phyloP scores from a whole-genome alignment of 1,140 invertebrate species.

The Euwallacea fornicatus region DNA sequence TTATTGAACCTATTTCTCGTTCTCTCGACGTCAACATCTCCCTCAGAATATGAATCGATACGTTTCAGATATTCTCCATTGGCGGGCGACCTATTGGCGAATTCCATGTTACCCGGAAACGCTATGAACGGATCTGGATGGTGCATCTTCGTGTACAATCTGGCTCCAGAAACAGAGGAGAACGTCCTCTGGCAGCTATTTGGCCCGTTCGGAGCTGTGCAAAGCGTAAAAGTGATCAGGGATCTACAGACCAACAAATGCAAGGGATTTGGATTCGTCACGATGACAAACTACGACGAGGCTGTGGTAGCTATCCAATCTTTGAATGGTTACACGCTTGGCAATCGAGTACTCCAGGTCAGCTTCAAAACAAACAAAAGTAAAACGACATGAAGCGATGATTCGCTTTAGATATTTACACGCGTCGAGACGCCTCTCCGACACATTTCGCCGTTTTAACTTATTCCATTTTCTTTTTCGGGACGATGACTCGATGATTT shows the following conservation, averaged over 20 bases:
- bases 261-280: slow-evolving; percentile 99
- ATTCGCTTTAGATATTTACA: slow-evolving; percentile 39
- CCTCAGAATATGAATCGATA: not conserved
- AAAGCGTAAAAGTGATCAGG: slow-evolving; percentile 96
- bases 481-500: slow-evolving; percentile 2
- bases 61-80: slow-evolving; percentile 85
- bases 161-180: slow-evolving; percentile 97
- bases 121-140: slow-evolving; percentile 85
- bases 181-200: slow-evolving; percentile 98
- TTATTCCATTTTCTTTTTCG: not conserved
- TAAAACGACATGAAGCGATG: slow-evolving; percentile 75
- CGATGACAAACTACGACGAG: slow-evolving; percentile 99
- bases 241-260: slow-evolving; percentile 98
- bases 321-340: slow-evolving; percentile 96
- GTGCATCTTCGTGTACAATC: slow-evolving; percentile 99
- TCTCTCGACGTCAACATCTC: too few species aligned
- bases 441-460: slow-evolving; percentile 25
- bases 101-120: slow-evolving; percentile 81
- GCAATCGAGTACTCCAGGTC: slow-evolving; percentile 96
- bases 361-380: slow-evolving; percentile 97
- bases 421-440: slow-evolving; percentile 37
- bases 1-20: too few species aligned
- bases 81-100: slow-evolving; percentile 87
- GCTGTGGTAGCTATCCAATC: slow-evolving; percentile 96
- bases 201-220: slow-evolving; percentile 97